Conservation (phyloP, 1,140 invertebrate species). For the Brachionus calyciflorus region DNA sequence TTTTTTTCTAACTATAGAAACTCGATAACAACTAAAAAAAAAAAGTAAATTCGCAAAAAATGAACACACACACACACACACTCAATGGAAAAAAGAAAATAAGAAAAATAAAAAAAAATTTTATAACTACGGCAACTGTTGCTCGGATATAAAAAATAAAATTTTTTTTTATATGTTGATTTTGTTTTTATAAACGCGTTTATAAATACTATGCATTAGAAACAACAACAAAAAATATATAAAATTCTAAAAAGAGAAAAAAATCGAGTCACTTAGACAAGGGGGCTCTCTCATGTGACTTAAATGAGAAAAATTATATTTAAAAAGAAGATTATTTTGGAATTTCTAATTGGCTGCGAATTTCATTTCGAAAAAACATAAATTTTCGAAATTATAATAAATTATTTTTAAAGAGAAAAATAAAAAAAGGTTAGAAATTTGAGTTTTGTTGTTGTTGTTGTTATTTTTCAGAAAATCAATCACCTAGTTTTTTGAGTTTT, state of each 20-base stretch:
- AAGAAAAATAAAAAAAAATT: background rate
- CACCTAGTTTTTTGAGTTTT: no score
- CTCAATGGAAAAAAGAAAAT: no score
- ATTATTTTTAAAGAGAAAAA: no score
- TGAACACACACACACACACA: no score
- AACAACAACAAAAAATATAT: no score
- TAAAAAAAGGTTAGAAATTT: background rate
- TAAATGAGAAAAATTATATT: no score
- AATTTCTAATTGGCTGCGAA: background rate
- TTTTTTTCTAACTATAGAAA: conserved; percentile 8
- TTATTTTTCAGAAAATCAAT: conserved; percentile 35
- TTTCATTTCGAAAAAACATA: background rate
- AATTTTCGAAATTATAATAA: background rate
- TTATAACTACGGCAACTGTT: conserved; percentile 45
- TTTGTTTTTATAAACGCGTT: background rate
- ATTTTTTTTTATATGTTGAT: no score
- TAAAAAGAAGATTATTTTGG: background rate
- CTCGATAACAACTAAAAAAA: conserved; percentile 25
- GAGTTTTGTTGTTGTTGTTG: background rate
- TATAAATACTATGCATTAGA: no score
- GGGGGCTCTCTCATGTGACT: conserved; percentile 20
- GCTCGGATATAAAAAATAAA: conserved; percentile 23
- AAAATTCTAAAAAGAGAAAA: no score
- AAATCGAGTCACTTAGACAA: background rate
- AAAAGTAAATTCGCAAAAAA: conserved; percentile 26